Evolutionary conservation across 2,113 vertebrate genomes (phyloP), one percentile per base, ranked within the genome.

Genomic region (Lonchura striata): DNA sequence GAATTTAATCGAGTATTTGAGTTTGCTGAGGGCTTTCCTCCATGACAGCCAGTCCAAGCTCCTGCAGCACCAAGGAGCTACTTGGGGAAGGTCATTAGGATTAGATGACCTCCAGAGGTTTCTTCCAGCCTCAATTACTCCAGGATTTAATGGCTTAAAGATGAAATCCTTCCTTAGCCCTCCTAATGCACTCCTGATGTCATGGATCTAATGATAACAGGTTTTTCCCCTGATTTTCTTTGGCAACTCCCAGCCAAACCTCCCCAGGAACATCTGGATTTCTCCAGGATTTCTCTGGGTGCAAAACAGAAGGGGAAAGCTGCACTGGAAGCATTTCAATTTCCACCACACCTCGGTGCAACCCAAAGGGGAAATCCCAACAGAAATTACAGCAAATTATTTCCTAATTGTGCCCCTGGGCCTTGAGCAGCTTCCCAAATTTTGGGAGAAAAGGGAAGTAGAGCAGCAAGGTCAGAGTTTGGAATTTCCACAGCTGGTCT

Each of bases 71-170:
- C 28, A 22, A 81, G n/a, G 74, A 84, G 92, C 72, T 25, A 53
- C 80, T 35, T 50, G 90, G 84, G 80, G 90, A 81, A 83, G 78
- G 94, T 37, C 88, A 50, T 9, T 41, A 37, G 75, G 94, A 96
- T 94, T 93, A 84, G 47, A 4, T 70, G 88, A 94, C 90, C 88
- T 84, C 82, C 74, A 93, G 64, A 90, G 65, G 88, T 93, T 85
- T 84, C 60, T 75, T 37, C 85, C 90, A 91, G 66, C 44, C 35
- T 75, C 68, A 90, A 87, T 87, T 83, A 74, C 82, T 89, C 42
- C 17, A 78, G 92, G 92, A 87, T 90, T 95, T 84, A 89, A 70
- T 63, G 78, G 87, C 69, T 96, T 91, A 96, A 54, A 39, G 78
- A 68, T 10, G 3, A 91, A 94, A 95, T 87, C 65, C 75, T 64